Evolutionary conservation across 2,888 invertebrate genomes (phyloP).

Genomic region (Odontocolon sp.): DNA sequence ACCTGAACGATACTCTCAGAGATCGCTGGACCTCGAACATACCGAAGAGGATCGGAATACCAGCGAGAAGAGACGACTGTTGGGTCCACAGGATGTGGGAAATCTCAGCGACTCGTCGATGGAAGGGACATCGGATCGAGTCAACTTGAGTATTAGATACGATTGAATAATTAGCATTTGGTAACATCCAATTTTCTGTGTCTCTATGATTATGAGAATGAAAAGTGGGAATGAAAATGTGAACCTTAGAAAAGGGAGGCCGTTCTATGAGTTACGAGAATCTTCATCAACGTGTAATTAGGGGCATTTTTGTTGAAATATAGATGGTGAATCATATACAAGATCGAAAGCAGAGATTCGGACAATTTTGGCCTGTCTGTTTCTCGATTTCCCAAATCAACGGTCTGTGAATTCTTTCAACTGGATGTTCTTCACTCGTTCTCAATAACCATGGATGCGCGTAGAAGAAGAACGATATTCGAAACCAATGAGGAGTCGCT

Average conservation of each 20-base stretch:
- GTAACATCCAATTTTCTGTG: neutral
- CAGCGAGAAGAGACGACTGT: slow-evolving; percentile 53
- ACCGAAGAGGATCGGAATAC: slow-evolving; percentile 44
- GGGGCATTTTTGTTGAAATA: too few relatives aligned
- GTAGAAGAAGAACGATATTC: slow-evolving; percentile 26
- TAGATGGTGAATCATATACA: neutral
- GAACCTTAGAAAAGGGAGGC: neutral
- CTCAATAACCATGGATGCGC: slow-evolving; percentile 14
- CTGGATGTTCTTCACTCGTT: neutral
- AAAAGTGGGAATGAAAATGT: neutral
- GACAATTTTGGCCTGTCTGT: neutral
- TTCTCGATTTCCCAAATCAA: neutral
- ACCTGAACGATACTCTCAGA: slow-evolving; percentile 28
- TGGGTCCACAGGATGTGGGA: too few relatives aligned
- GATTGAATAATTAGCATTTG: neutral
- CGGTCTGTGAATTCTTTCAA: neutral
- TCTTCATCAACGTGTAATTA: too few relatives aligned
- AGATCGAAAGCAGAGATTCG: neutral
- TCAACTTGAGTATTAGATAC: slow-evolving; percentile 38
- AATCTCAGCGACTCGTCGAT: slow-evolving; percentile 33
- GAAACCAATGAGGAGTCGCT: slow-evolving; percentile 29
- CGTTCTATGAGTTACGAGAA: neutral
- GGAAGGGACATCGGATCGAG: slow-evolving; percentile 5
- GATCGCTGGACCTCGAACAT: neutral
- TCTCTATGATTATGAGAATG: neutral